Evolutionary conservation across 1,140 invertebrate species (phyloP), one percentile per base, ranked within the genome.

Genomic region (Conus ventricosus): DNA sequence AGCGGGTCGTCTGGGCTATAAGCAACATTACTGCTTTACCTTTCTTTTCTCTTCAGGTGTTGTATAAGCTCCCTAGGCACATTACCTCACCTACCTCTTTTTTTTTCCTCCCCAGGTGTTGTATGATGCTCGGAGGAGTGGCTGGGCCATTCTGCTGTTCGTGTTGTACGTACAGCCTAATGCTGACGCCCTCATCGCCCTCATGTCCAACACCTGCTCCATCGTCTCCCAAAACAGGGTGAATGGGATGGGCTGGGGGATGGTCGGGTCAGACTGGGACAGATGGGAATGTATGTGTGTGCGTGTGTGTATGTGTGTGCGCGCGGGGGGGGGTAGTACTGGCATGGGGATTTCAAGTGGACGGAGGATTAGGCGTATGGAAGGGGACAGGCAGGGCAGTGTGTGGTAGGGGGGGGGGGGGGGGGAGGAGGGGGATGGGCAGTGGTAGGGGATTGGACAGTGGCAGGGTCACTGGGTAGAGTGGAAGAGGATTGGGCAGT

Each of bases 201-300:
- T 87, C 60, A 87, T 87, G 85, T 87, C 85, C 85, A 87, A 87
- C 85, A 87, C 85, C 67, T 87, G 85, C 75, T 76, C 25, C 54
- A 27, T 87, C 53, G 85, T 87, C 67, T 76, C 75, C 17, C 39
- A 87, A n/a, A 55, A 87, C 71, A 87, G 53, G 71, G 85, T 87
- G 20, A 80, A 76, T 17, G n/a, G n/a, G 8, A 20, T 11, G 17
- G 71, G 20, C 8, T 13, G 17, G 8, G 23, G 20, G 8, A 25
- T 17, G 13, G 7, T 75, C n/a, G 23, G 17, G 71, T 75, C 71
- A 13, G 7, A 75, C 17, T n/a, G 20, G 71, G 7, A 8, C 39
- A 39, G 39, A 39, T 39, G 39, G 39, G 39, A 39, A 39, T 20
- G n/a, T n/a, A 6, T n/a, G 71, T 20, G 71, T 25, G 71, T n/a